Percentiles rank a stretch among this genome's conserved stretches.
These are phyloP conservation scores for Drosophila bocqueti DNA, from an alignment of 1,140 invertebrate genomes.

Conservation along the genomic window DNA sequence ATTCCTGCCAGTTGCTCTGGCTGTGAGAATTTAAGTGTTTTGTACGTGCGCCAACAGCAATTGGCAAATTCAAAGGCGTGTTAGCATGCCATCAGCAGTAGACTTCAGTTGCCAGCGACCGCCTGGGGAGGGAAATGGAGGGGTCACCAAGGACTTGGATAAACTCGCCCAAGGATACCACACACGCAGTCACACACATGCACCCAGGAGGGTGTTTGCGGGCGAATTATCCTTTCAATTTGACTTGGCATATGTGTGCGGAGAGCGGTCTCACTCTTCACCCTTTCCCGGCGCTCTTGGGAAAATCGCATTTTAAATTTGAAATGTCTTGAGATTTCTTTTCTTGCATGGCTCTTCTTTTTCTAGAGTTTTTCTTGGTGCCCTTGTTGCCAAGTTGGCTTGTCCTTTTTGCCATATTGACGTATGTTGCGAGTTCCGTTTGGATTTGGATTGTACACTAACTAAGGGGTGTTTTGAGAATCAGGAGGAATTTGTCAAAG, in stretches of 20 bases:
- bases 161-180: constrained; percentile 44
- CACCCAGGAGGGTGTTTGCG: constrained; percentile 83
- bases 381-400: constrained; percentile 70
- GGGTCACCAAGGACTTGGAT: constrained; percentile 23
- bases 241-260: constrained; percentile 84
- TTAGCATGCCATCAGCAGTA: constrained; percentile 81
- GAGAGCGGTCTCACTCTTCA: neutral
- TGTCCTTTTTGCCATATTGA: constrained; percentile 72
- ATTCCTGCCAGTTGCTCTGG: constrained; percentile 51
- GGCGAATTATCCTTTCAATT: constrained; percentile 85
- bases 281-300: constrained; percentile 16
- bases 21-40: constrained; percentile 84
- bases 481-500: neutral
- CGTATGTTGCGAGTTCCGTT: constrained; percentile 74
- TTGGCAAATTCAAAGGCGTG: constrained; percentile 85
- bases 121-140: constrained; percentile 18
- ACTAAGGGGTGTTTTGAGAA: neutral
- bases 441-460: constrained; percentile 28
- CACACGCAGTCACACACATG: constrained; percentile 21
- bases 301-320: constrained; percentile 83
- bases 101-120: constrained; percentile 49
- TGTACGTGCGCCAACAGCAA: constrained; percentile 84
- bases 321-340: constrained; percentile 81
- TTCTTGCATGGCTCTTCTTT: constrained; percentile 27
- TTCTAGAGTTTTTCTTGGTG: constrained; percentile 32